phyloP scores from a whole-genome alignment of 1,140 invertebrate species.

The Diplogasteroides magnus region DNA sequence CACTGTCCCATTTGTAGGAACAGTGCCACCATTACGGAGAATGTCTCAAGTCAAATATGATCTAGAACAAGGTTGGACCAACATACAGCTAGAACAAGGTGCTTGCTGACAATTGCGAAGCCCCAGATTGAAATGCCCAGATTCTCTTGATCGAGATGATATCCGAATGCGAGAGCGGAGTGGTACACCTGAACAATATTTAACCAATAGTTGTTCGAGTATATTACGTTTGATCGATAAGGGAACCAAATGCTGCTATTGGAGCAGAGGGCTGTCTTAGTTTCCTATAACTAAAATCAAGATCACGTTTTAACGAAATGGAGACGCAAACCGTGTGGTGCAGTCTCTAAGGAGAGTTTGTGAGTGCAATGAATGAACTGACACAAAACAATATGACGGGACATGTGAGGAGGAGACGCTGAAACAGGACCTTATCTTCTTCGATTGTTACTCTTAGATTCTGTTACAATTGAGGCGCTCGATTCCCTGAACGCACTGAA shows the following conservation, averaged over 20 bases:
- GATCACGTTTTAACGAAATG: neutral
- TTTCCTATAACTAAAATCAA: conserved; percentile 9
- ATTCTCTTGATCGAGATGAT: conserved; percentile 32
- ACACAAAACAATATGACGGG: conserved; percentile 28
- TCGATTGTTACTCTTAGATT: too few species aligned
- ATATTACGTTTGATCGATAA: conserved; percentile 17
- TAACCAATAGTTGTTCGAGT: neutral
- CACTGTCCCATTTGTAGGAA: neutral
- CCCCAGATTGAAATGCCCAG: conserved; percentile 37
- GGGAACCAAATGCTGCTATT: conserved; percentile 25
- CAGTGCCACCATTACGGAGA: neutral
- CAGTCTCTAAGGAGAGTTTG: conserved; percentile 30
- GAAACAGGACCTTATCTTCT: too few species aligned
- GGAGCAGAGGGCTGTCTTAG: conserved; percentile 19
- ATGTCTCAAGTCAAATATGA: neutral
- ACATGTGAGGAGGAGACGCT: conserved; percentile 14
- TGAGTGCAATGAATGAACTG: conserved; percentile 28
- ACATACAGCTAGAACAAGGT: conserved; percentile 34
- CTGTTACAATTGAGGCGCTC: too few species aligned
- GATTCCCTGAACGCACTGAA: neutral
- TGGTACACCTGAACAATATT: conserved; percentile 15
- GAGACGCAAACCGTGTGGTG: conserved; percentile 27
- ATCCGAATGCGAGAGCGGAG: conserved; percentile 23
- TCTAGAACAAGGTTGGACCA: neutral
- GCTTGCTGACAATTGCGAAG: conserved; percentile 33